A percentile compares a stretch with the other conserved stretches of the same genome.
Evolutionary conservation across 2,888 invertebrate species (phyloP).

Genomic region (Lordiphosa andalusiaca): DNA sequence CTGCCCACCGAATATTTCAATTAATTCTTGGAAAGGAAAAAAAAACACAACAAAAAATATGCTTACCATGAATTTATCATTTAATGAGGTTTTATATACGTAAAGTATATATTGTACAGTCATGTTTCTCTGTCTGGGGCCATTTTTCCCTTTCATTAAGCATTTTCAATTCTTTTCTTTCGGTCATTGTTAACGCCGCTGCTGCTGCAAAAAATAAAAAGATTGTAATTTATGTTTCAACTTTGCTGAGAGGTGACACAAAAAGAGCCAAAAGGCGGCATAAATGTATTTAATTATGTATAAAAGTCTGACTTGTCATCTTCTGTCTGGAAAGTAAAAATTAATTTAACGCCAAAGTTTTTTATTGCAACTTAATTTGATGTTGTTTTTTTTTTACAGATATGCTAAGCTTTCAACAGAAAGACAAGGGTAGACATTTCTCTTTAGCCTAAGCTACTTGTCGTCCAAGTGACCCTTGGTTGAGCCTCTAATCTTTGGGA

Average conservation of each 20-base stretch:
- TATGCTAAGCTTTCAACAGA: conserved; percentile 29
- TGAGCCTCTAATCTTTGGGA: conserved; percentile 61
- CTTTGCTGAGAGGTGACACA: conserved; percentile 37
- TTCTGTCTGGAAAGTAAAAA: conserved; percentile 36
- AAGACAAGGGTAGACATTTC: conserved; percentile 60
- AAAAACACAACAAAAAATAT: background rate
- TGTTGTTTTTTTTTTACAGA: conserved; percentile 17
- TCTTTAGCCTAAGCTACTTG: conserved; percentile 40
- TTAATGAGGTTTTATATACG: conserved; percentile 2
- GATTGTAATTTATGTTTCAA: conserved; percentile 58
- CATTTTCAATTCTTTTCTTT: conserved; percentile 56
- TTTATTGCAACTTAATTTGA: conserved; percentile 29
- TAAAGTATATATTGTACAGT: conserved; percentile 19
- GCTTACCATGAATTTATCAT: conserved; percentile 3
- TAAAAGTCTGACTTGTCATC: conserved; percentile 56
- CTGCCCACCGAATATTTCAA: conserved; percentile 53
- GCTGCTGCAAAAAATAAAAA: conserved; percentile 9
- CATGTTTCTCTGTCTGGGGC: conserved; percentile 31
- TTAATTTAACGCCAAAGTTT: conserved; percentile 50
- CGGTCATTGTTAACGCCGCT: conserved; percentile 34
- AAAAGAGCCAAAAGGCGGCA: conserved; percentile 6
- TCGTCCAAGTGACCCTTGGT: conserved; percentile 58
- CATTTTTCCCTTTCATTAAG: conserved; percentile 63
- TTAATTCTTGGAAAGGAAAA: conserved; percentile 50
- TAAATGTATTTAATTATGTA: conserved; percentile 66